These are phyloP conservation scores for Blastomussa wellsi DNA, from an alignment of 92 coral and sea anemone species.

Conservation along the genomic window DNA sequence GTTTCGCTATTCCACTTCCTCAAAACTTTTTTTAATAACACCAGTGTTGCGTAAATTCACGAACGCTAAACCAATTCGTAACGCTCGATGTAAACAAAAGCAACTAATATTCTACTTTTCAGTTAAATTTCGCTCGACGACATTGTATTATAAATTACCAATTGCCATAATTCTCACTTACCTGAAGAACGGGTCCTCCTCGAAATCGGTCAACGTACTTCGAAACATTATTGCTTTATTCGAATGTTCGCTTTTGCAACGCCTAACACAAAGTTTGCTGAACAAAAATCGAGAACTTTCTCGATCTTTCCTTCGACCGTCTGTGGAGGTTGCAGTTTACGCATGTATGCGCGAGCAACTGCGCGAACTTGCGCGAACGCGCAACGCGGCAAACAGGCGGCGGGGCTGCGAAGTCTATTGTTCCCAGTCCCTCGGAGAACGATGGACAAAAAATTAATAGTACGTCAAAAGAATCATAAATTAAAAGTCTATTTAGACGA, in stretches of 20 bases:
- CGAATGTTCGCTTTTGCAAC: background rate
- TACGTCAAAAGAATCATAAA: too few species aligned
- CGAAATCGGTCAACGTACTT: slow-evolving; percentile 59
- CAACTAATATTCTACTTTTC: background rate
- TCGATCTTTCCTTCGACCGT: background rate
- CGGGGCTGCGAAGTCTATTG: slow-evolving; percentile 11
- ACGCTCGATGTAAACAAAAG: background rate
- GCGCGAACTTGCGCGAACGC: background rate
- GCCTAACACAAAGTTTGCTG: background rate
- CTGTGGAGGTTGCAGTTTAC: background rate
- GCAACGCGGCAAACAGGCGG: background rate
- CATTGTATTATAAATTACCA: background rate
- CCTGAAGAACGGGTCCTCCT: slow-evolving; percentile 93
- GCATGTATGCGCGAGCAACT: background rate
- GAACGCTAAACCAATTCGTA: background rate
- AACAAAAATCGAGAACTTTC: background rate
- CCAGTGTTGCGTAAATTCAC: background rate
- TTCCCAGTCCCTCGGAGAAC: background rate
- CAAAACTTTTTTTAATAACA: background rate
- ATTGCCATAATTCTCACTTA: slow-evolving; percentile 14
- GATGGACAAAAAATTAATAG: too few species aligned
- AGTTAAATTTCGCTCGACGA: background rate
- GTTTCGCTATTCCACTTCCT: too few species aligned
- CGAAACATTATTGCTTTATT: slow-evolving; percentile 22
- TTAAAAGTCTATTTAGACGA: too few species aligned